Percentiles rank a stretch among this genome's conserved stretches.
These are phyloP conservation scores for Steinernema feltiae DNA, from an alignment of 1,140 invertebrate genomes.

Conservation along the genomic window DNA sequence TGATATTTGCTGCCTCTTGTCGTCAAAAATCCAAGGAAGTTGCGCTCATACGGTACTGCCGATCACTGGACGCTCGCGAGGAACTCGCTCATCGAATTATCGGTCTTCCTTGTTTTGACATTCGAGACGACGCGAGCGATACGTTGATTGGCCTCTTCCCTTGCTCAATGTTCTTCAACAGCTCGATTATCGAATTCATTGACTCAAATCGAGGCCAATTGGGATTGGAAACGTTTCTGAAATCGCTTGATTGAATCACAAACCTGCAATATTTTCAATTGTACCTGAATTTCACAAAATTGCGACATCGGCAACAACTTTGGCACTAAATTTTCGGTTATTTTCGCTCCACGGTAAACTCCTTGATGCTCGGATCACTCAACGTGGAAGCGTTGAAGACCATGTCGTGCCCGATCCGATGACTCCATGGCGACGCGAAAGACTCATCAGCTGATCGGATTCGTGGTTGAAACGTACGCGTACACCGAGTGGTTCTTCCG, in stretches of 20 bases:
- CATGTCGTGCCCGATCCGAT: constrained; percentile 18
- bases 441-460: constrained; percentile 1
- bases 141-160: no score
- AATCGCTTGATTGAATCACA: constrained; percentile 11
- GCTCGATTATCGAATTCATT: no score
- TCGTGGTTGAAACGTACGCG: constrained; percentile 21
- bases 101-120: no score
- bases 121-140: no score
- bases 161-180: no score
- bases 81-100: no score
- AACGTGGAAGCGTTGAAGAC: constrained; percentile 17
- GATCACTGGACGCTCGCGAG: no score
- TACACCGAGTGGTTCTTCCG: constrained; percentile 13
- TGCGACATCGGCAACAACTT: not conserved
- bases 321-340: not conserved
- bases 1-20: no score
- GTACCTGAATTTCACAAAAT: not conserved
- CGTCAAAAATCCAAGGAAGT: no score
- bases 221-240: constrained; percentile 13
- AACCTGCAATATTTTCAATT: not conserved
- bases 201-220: not conserved
- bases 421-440: not conserved
- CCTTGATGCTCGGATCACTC: constrained; percentile 12
- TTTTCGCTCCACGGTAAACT: constrained; percentile 11
- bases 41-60: no score